Evolutionary conservation across 1,140 invertebrate genomes (phyloP).

Genomic region (Heliconius eleuchia): DNA sequence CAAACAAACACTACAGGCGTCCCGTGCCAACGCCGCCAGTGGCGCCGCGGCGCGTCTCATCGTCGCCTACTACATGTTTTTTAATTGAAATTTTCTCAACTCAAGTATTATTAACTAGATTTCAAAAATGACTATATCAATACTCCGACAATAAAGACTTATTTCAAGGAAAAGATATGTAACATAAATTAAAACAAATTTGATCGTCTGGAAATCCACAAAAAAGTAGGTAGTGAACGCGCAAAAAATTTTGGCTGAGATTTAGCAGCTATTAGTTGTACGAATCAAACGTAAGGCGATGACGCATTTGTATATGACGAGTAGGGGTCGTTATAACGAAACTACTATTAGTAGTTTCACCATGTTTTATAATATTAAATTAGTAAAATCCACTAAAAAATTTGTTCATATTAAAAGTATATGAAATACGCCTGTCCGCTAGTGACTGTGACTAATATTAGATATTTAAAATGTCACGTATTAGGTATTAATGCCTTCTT

Average conservation of each 20-base stretch:
- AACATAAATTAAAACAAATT: background rate
- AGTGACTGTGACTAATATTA: no score
- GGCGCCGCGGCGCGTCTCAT: conserved; percentile 62
- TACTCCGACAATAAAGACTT: background rate
- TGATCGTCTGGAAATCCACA: background rate
- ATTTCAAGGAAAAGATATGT: background rate
- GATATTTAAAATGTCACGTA: no score
- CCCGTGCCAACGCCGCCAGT: conserved; percentile 68
- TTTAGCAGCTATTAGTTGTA: conserved; percentile 28
- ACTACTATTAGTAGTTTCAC: background rate
- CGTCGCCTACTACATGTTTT: conserved; percentile 67
- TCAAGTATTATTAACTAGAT: conserved; percentile 2
- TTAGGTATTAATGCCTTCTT: no score
- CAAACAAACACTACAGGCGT: conserved; percentile 69
- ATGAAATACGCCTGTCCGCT: no score
- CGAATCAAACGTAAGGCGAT: conserved; percentile 23
- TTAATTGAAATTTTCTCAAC: conserved; percentile 48
- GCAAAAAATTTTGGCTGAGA: conserved; percentile 31
- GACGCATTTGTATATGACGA: conserved; percentile 32
- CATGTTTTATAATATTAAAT: background rate
- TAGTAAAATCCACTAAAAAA: background rate
- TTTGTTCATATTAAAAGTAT: background rate
- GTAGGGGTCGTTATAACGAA: background rate
- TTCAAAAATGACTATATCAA: background rate
- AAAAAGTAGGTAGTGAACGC: background rate